These are phyloP conservation scores for Pantala flavescens DNA, from an alignment of 1,140 invertebrate species.

Conservation along the genomic window DNA sequence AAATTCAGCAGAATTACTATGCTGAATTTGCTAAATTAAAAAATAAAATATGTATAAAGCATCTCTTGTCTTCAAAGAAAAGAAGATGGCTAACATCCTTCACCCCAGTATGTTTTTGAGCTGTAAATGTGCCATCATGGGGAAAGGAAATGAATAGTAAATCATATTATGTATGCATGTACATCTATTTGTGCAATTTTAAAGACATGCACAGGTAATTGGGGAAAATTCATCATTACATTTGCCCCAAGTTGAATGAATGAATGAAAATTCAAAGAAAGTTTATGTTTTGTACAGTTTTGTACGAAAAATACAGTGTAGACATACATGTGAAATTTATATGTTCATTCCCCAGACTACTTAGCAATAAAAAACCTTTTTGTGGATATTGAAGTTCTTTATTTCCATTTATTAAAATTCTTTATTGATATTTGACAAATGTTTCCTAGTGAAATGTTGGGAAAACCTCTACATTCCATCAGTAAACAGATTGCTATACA, in stretches of 20 bases:
- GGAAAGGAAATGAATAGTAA: not conserved
- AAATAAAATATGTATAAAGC: not conserved
- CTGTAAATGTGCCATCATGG: not conserved
- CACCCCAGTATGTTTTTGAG: not conserved
- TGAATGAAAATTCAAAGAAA: not conserved
- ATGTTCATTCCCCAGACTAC: not conserved
- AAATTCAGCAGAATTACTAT: not conserved
- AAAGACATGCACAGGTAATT: not conserved
- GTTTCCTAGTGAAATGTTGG: too few species aligned
- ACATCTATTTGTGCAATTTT: not conserved
- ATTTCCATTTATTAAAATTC: too few species aligned
- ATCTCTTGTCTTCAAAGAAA: not conserved
- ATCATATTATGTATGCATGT: not conserved
- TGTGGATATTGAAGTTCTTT: not conserved
- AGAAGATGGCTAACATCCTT: too few species aligned
- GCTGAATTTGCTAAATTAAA: not conserved
- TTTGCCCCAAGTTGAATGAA: not conserved
- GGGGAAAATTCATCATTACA: not conserved
- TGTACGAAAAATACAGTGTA: conserved; percentile 6
- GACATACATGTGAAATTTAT: not conserved
- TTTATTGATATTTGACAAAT: too few species aligned
- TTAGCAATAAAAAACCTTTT: not conserved
- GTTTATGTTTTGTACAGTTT: conserved; percentile 7
- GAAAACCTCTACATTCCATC: too few species aligned
- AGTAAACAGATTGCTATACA: too few species aligned